A percentile compares a stretch with the other conserved stretches of the same genome.
Evolutionary conservation across 2,797 vertebrate genomes (phyloP).

Genomic region (Fundulus diaphanus): DNA sequence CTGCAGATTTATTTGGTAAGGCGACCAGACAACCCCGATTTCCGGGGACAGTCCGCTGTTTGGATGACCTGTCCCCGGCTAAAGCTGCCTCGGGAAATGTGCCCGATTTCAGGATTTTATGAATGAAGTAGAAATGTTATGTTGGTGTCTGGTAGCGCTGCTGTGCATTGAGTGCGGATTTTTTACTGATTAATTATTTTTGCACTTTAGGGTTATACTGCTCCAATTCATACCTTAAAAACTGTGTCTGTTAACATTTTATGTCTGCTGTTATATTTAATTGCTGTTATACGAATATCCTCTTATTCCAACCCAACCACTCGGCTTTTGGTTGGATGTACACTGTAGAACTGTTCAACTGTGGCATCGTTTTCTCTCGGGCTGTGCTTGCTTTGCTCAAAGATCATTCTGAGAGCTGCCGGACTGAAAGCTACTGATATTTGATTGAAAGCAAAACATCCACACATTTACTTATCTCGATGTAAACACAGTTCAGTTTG

Average conservation of each 20-base stretch:
- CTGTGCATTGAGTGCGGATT: neutral
- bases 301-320: neutral
- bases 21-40: no score
- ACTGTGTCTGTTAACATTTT: neutral
- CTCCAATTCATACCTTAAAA: neutral
- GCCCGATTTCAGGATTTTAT: no score
- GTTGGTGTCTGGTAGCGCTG: no score
- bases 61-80: no score
- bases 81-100: no score
- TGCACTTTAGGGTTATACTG: neutral
- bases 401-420: neutral
- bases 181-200: neutral
- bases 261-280: neutral
- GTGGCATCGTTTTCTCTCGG: neutral
- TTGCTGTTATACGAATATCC: neutral
- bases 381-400: neutral
- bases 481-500: slow-evolving; percentile 11
- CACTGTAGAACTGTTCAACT: neutral
- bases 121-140: no score
- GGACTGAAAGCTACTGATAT: neutral
- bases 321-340: neutral
- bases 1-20: no score
- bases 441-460: neutral
- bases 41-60: no score
- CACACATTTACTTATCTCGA: neutral